Percentiles rank a stretch among this genome's conserved stretches.
Evolutionary conservation across 2,888 invertebrate genomes (phyloP).

Genomic region (Pediacus dermestoides): DNA sequence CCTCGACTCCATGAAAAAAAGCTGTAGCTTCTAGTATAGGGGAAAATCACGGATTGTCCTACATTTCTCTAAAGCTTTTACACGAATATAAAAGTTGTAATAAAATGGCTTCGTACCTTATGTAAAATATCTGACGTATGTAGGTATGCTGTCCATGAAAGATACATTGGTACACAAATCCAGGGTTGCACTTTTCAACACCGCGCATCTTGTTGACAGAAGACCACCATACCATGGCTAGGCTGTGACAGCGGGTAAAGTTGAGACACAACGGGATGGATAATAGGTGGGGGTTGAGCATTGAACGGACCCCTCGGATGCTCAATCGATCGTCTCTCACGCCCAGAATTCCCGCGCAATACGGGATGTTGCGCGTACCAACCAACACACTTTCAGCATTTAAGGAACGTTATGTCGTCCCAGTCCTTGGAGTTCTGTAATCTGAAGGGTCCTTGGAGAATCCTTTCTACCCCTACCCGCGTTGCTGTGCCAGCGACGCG

Average conservation of each 20-base stretch:
- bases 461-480: no score
- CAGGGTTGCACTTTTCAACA: conserved; percentile 35
- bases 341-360: conserved; percentile 48
- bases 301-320: conserved; percentile 40
- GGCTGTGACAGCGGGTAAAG: conserved; percentile 41
- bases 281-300: conserved; percentile 35
- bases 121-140: no score
- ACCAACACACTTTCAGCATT: conserved; percentile 23
- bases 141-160: no score
- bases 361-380: conserved; percentile 31
- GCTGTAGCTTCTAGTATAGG: no score
- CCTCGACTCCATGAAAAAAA: no score
- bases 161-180: conserved; percentile 17
- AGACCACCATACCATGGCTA: conserved; percentile 38
- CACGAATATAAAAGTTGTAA: no score
- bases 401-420: conserved; percentile 29
- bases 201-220: conserved; percentile 47
- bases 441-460: conserved; percentile 36
- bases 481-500: no score
- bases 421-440: conserved; percentile 32
- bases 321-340: conserved; percentile 47
- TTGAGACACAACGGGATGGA: conserved; percentile 41
- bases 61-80: no score
- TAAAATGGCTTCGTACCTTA: no score
- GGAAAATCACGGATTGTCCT: no score